phyloP scores from a whole-genome alignment of 2,888 invertebrate species.

The Brenthis ino region DNA sequence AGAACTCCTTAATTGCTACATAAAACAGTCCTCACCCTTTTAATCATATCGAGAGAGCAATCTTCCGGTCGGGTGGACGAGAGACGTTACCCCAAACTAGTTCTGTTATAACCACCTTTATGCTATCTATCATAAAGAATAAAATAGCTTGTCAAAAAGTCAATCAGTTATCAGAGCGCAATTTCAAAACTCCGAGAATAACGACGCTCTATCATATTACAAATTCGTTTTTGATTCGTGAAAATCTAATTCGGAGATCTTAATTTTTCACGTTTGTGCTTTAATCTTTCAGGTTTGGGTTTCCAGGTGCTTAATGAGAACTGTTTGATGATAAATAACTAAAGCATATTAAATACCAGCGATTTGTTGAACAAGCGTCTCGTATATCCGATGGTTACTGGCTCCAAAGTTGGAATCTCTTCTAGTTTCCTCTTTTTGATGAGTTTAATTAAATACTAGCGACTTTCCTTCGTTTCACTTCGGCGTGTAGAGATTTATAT shows the following conservation, averaged over 20 bases:
- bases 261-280: constrained; percentile 59
- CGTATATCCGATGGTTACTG: constrained; percentile 4
- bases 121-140: constrained; percentile 43
- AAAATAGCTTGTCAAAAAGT: constrained; percentile 45
- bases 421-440: not conserved
- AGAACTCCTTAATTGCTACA: constrained; percentile 76
- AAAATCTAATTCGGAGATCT: constrained; percentile 70
- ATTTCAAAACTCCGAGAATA: constrained; percentile 72
- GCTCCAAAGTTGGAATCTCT: not conserved
- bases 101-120: constrained; percentile 46
- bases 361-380: constrained; percentile 11
- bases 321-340: constrained; percentile 19
- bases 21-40: constrained; percentile 80
- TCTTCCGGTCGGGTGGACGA: constrained; percentile 76
- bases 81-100: constrained; percentile 53
- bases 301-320: constrained; percentile 35
- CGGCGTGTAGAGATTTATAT: too few relatives aligned
- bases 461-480: too few relatives aligned
- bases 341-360: constrained; percentile 1
- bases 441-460: not conserved
- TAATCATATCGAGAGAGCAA: constrained; percentile 80
- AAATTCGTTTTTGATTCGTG: constrained; percentile 77
- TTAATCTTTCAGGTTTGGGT: constrained; percentile 54
- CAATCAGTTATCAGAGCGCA: constrained; percentile 54
- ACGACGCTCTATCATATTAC: constrained; percentile 74